Conservation (phyloP, 2,797 vertebrate species). For the Mormyrus proboscirostris region DNA sequence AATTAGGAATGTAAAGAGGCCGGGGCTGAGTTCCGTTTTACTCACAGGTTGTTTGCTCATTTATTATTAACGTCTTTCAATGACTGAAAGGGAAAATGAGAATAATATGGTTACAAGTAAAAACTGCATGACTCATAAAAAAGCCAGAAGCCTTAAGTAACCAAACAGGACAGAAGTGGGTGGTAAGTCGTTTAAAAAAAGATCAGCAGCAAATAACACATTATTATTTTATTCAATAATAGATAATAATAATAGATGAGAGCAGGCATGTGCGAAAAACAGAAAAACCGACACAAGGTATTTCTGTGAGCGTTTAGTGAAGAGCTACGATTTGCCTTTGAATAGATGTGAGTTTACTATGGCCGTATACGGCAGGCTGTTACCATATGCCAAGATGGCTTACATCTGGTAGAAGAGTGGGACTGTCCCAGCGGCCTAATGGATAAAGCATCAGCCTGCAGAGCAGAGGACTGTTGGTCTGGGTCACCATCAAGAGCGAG, state of each 20-base stretch:
- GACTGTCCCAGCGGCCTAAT: not conserved
- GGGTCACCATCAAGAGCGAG: not conserved
- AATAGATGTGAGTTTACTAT: not conserved
- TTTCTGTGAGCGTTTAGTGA: not conserved
- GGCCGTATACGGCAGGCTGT: not conserved
- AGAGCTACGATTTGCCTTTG: not conserved
- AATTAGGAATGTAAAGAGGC: not conserved
- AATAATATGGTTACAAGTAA: not conserved
- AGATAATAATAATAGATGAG: not conserved
- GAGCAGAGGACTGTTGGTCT: not conserved
- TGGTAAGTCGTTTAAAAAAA: not conserved
- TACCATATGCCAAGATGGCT: not conserved
- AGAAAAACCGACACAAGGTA: not conserved
- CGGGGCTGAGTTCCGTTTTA: not conserved
- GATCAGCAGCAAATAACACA: not conserved
- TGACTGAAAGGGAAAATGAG: not conserved
- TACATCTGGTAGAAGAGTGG: not conserved
- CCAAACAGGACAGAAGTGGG: not conserved
- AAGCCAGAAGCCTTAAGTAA: not conserved
- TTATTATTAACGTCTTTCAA: not conserved
- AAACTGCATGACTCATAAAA: not conserved
- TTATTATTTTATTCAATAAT: slow-evolving; percentile 11
- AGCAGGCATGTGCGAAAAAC: not conserved
- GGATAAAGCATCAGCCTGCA: not conserved
- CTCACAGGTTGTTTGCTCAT: not conserved